Evolutionary conservation across 2,797 vertebrate species (phyloP).

Genomic region (Kryptopterus vitreolus): DNA sequence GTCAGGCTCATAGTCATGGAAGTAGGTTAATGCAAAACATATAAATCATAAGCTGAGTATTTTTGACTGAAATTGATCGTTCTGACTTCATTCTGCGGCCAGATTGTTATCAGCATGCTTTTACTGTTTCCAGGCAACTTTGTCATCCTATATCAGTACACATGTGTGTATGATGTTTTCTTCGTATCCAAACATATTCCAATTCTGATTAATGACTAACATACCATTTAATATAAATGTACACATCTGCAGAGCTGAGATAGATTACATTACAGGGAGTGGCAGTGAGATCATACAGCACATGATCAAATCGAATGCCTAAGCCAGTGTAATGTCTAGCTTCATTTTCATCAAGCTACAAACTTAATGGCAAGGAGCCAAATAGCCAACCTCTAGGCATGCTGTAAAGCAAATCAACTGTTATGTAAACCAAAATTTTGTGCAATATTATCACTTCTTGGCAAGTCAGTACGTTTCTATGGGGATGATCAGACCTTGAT

Average conservation of each 20-base stretch:
- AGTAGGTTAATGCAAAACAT: background rate
- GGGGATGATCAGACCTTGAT: constrained; percentile 3
- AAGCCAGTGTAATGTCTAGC: constrained; percentile 13
- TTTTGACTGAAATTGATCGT: constrained; percentile 11
- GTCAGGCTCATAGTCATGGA: background rate
- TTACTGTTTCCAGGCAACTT: constrained; percentile 13
- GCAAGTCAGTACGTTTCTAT: background rate
- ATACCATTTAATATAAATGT: constrained; percentile 7
- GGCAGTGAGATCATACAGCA: constrained; percentile 5
- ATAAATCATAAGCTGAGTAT: background rate
- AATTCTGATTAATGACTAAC: constrained; percentile 2
- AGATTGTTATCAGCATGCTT: constrained; percentile 20
- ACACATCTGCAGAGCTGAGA: constrained; percentile 5
- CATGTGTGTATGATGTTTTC: constrained; percentile 10
- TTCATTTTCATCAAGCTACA: constrained; percentile 10
- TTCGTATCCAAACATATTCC: constrained; percentile 1
- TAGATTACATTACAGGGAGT: background rate
- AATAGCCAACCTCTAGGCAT: background rate
- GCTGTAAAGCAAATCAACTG: background rate
- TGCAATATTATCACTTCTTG: constrained; percentile 11
- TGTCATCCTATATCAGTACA: constrained; percentile 14
- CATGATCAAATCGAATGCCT: background rate
- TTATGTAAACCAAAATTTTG: constrained; percentile 15
- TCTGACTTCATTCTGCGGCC: constrained; percentile 5
- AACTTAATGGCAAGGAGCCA: background rate